Evolutionary conservation across 2,797 vertebrate species (phyloP), one percentile per base, ranked within the genome.

Genomic region (Lagocephalus sceleratus): DNA sequence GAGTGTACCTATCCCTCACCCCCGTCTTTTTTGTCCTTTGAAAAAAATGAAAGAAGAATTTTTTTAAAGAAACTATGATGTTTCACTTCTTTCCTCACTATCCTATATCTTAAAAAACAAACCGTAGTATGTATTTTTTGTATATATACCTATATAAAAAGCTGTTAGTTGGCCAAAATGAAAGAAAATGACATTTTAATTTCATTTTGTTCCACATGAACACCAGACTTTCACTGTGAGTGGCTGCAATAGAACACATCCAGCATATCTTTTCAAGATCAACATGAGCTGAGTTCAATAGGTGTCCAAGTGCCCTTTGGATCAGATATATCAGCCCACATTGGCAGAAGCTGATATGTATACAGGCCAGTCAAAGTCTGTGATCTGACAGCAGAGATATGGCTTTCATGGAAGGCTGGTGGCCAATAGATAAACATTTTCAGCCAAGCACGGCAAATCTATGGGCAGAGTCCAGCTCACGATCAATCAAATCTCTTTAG

Each of bases 301-400:
- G 12, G 66, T 71, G 52, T 48, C 47, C 58, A 32, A 47, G 54
- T 1, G 62, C 68, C 72, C 82, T 85, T 87, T 85, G 82, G 75
- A 66, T 77, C 59, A 58, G 60, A 63, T 54, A 63, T 38, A 23
- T 67, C 44, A 39, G 51, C 42, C 64, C 49, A 54, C 19, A 42
- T 58, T 61, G 19, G 56, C 39, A 23, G 64, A 6, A 19, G 19
- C 59, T 75, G 70, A 78, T 78, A 69, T 71, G 79, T 70, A 22
- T 58, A 67, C 71, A 81, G 63, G 52, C 19, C 68, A 84, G 75
- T 73, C 84, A 83, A 83, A 82, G 82, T 82, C 76, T 83, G 54
- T 63, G 54, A 74, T 71, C 58, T 23, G 40, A 48, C 32, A 47
- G 57, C n/a, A 73, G 58, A 76, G 79, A 79, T 75, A 77, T 17